Base-by-base conservation (phyloP, 1,140 invertebrate genomes). In the Daktulosphaira vitifoliae region DNA sequence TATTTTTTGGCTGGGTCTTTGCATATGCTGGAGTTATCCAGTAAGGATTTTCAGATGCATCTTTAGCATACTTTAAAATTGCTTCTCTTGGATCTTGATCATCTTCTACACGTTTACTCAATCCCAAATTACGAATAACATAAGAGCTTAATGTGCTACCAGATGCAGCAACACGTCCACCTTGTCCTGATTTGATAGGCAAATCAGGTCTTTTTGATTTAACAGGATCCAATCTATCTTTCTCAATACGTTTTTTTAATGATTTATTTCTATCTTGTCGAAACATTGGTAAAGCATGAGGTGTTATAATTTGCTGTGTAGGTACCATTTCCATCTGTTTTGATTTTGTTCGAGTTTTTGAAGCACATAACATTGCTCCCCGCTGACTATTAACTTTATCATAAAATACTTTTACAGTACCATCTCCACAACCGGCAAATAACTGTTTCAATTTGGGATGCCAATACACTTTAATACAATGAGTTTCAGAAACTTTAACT, bases 401-500 rank as follows among this genome's bases (percentile, higher is more conserved):
- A 70, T 97, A 99, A 71, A 86, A 94, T 50, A 92, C 84, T 71
- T 93, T 92, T 0, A 96, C 84, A 2, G 82, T 80, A 0, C 96
- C 96, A 77, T 97, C 90, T 3, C 90, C 92, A 71, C 89, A 89
- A 1, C 93, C 90, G 9, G 94, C 83, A 66, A 98, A 90, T 66
- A 99, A 86, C 73, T 99, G 96, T 76, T 98, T 98, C 1, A 99
- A 75, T 75, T 93, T 93, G 0, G 96, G 90, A 78, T 99, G 96
- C 96, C 96, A 99, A 2, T 90, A 73, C 3, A 85, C 84, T 72
- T 93, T 88, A 26, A 99, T 90, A 0, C 95, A 83, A 73, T 91
- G 88, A 0, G 90, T 87, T 71, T 87, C 80, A 0, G 84, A 80
- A 9, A 92, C 85, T 42, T 82, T 77, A 42, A 97, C 83, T 66